Base-by-base conservation (phyloP, 2,888 invertebrate genomes). In the Spodoptera picta region DNA sequence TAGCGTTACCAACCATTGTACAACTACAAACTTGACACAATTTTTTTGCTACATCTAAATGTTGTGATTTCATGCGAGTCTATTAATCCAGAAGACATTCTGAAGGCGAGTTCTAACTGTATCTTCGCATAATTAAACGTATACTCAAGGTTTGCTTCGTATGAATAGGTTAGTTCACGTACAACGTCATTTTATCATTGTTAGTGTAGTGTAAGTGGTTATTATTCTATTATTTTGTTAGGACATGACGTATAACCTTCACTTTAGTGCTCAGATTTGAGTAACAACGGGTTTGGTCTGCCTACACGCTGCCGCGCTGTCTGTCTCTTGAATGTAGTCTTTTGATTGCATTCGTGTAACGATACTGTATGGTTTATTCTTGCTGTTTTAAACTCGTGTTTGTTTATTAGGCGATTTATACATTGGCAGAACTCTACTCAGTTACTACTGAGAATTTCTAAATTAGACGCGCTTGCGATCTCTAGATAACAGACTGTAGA, bases 161-260 rank as follows among this genome's bases (percentile, higher is more conserved):
- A 54, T 62, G 58, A 69, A 70, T 71, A 58, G 54, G 48, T 72
- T 72, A 41, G 46, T 60, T 56, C 47, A 53, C n/a, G 57, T n/a
- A 31, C 47, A 68, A 65, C 73, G 73, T 75, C 76, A 66, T 36
- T 6, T 9, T 55, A 66, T 69, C 69, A 64, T 69, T 75, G 75
- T 66, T 58, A 54, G 44, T 71, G 49, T 55, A 44, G 42, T 43
- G 44, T 36, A 27, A 47, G 55, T 42, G 49, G n/a, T 53, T 47
- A 61, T 43, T 49, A 59, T 59, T 51, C 65, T 56, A 48, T 60
- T 63, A 61, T 61, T 55, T 45, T 44, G 50, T 58, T 62, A 45
- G 46, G 60, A 46, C 44, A 65, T 52, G 19, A 19, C 19, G 49
- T 53, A 46, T 66, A 68, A 65, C 76, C 74, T 76, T 74, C 77